A percentile compares a stretch with the other conserved stretches of the same genome.
phyloP scores from a whole-genome alignment of 2,797 vertebrate species.

The Muraenolepis orangiensis region DNA sequence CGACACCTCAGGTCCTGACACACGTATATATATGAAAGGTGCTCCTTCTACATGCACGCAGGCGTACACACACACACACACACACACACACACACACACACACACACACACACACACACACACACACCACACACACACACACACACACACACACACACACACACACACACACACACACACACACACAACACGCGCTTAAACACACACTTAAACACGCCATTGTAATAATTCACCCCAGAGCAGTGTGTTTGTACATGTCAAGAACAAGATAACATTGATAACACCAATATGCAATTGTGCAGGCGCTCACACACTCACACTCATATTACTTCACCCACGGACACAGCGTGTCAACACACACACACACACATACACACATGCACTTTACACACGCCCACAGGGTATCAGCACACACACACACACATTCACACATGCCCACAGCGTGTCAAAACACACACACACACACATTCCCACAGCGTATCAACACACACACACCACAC shows the following conservation, averaged over 20 bases:
- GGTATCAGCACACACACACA: constrained; percentile 12
- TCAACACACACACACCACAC: constrained; percentile 36
- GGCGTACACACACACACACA: background rate
- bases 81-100: constrained; percentile 9
- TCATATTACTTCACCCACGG: background rate
- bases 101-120: constrained; percentile 31
- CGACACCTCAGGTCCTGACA: constrained; percentile 66
- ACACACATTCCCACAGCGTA: too few species aligned
- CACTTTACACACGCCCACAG: too few species aligned
- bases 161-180: constrained; percentile 32
- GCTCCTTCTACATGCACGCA: constrained; percentile 41
- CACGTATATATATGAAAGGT: constrained; percentile 40
- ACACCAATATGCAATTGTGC: too few species aligned
- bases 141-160: constrained; percentile 3
- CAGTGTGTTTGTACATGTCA: background rate
- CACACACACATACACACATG: background rate
- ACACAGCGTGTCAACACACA: constrained; percentile 1
- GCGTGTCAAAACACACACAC: constrained; percentile 2
- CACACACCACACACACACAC: constrained; percentile 4
- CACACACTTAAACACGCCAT: constrained; percentile 46
- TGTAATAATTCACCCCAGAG: background rate
- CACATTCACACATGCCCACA: constrained; percentile 7
- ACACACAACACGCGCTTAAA: too few species aligned
- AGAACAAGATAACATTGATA: background rate
- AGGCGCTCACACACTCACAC: constrained; percentile 14